phyloP scores from a whole-genome alignment of 2,113 vertebrate species.

The Apodemus speciosus region DNA sequence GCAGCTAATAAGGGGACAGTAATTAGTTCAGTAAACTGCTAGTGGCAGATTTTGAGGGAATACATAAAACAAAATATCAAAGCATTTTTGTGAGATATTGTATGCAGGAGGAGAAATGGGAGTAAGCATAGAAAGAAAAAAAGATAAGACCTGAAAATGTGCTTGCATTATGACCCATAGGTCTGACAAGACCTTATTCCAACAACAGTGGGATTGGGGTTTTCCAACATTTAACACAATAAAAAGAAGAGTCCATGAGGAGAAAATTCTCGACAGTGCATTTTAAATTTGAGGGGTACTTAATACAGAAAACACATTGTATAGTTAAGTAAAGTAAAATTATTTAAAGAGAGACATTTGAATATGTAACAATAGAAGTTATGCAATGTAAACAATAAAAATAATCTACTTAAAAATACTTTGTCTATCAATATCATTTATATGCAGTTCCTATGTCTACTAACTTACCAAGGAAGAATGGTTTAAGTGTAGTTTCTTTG shows the following conservation, averaged over 20 bases:
- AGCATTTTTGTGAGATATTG: neutral
- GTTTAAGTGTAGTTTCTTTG: neutral
- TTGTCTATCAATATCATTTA: neutral
- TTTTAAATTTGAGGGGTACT: neutral
- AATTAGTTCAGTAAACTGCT: neutral
- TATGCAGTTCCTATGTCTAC: rapidly evolving
- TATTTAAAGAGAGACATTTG: neutral
- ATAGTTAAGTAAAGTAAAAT: neutral
- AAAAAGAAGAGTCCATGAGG: too few relatives aligned
- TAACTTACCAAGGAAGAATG: neutral
- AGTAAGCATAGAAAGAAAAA: neutral
- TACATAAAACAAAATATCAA: neutral
- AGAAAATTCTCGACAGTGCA: neutral
- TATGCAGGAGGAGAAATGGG: neutral
- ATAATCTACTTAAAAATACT: neutral
- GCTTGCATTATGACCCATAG: neutral
- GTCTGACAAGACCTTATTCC: rapidly evolving
- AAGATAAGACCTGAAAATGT: too few relatives aligned
- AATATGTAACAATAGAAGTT: neutral
- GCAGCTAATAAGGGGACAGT: neutral
- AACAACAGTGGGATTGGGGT: neutral
- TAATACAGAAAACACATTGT: neutral
- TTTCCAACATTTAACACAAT: neutral
- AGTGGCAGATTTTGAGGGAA: neutral
- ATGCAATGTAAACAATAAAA: neutral